A percentile compares a stretch with the other conserved stretches of the same genome.
phyloP scores from a whole-genome alignment of 2,888 invertebrate genomes.

The Lypha dubia region DNA sequence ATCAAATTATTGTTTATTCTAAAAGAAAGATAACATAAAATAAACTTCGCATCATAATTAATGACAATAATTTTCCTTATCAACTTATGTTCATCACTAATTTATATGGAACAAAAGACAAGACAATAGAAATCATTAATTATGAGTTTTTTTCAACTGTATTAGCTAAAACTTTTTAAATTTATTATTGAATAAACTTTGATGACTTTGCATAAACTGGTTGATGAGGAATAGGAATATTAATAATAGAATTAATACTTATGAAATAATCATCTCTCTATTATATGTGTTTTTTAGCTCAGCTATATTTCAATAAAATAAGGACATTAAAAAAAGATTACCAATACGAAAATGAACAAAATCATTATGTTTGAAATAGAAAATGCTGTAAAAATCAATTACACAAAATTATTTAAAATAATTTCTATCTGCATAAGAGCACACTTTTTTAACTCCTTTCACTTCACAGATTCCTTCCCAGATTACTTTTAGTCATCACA shows the following conservation, averaged over 20 bases:
- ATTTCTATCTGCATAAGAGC: slow-evolving; percentile 14
- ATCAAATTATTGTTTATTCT: not conserved
- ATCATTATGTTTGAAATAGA: not conserved
- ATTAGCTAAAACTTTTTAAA: slow-evolving; percentile 10
- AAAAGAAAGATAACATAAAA: not conserved
- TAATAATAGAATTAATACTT: slow-evolving; percentile 10
- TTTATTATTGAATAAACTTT: slow-evolving; percentile 13
- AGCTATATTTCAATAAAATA: not conserved
- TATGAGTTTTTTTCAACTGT: not conserved
- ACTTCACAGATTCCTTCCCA: not conserved
- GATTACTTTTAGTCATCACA: too few species aligned
- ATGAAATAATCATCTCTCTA: not conserved
- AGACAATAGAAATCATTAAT: slow-evolving; percentile 12
- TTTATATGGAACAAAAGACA: not conserved
- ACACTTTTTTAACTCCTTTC: not conserved
- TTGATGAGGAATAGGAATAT: slow-evolving; percentile 17
- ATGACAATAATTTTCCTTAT: slow-evolving; percentile 12
- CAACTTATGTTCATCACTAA: slow-evolving; percentile 7
- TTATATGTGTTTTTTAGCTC: not conserved
- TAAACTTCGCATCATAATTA: not conserved
- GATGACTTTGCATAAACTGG: slow-evolving; percentile 11
- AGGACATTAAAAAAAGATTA: not conserved
- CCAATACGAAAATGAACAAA: not conserved
- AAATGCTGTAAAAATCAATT: not conserved
- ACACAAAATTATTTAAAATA: slow-evolving; percentile 7